Evolutionary conservation across 2,113 vertebrate species (phyloP).

Genomic region (Tetrao urogallus): DNA sequence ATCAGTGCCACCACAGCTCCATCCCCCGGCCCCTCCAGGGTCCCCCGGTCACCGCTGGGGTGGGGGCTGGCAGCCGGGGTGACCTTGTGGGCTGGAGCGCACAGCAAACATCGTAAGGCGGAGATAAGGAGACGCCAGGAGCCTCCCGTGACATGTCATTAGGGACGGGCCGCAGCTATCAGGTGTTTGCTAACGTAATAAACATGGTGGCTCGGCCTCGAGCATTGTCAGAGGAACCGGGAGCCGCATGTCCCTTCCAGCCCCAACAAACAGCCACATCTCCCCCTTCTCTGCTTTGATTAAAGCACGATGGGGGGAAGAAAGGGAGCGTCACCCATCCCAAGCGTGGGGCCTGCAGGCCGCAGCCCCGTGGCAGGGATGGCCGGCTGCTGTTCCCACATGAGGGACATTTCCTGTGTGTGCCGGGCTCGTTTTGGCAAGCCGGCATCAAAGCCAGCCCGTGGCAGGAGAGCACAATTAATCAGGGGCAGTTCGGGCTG

Average conservation of each 20-base stretch:
- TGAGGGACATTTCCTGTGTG: constrained; percentile 79
- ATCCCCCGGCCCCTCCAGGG: fast-evolving
- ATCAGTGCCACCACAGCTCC: neutral
- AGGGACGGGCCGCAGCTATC: constrained; percentile 78
- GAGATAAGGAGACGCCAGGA: constrained; percentile 90
- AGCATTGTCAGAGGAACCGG: constrained; percentile 73
- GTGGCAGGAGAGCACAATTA: constrained; percentile 79
- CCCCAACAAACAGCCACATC: constrained; percentile 71
- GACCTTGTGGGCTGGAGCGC: constrained; percentile 83
- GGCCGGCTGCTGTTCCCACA: constrained; percentile 64
- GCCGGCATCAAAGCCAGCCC: constrained; percentile 83
- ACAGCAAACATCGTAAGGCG: constrained; percentile 77
- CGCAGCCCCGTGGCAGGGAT: constrained; percentile 5
- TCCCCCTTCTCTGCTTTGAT: neutral
- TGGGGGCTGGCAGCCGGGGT: constrained; percentile 64
- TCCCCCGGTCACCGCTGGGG: constrained; percentile 30
- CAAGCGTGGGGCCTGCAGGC: neutral
- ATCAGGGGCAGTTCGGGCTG: constrained; percentile 86
- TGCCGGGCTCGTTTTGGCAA: constrained; percentile 72
- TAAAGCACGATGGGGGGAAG: neutral
- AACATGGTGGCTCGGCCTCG: constrained; percentile 76
- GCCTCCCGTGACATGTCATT: constrained; percentile 85
- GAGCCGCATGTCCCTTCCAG: constrained; percentile 77
- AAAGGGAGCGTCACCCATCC: neutral
- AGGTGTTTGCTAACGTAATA: constrained; percentile 81